Conservation (phyloP, 2,888 invertebrate species). For the Philopedon plagiatum region DNA sequence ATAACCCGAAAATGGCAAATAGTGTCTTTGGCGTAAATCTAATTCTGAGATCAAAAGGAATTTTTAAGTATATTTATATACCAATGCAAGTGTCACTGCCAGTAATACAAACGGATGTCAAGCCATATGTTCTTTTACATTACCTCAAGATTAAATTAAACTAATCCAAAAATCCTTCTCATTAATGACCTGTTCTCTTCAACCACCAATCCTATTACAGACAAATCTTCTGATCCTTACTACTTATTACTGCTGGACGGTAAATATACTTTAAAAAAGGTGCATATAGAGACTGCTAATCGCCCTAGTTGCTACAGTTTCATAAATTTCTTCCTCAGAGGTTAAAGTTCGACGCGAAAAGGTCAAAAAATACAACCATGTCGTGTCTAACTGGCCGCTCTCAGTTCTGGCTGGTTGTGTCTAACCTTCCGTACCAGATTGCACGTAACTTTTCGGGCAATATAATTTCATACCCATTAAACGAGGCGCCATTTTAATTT, state of each 20-base stretch:
- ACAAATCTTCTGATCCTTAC: too few species aligned
- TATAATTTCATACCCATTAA: slow-evolving; percentile 52
- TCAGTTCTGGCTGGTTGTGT: slow-evolving; percentile 17
- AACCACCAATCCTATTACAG: too few species aligned
- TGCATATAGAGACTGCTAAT: too few species aligned
- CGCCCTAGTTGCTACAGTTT: too few species aligned
- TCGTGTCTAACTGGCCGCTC: slow-evolving; percentile 20
- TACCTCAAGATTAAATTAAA: too few species aligned
- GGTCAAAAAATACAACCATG: slow-evolving; percentile 17
- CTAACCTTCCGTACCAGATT: slow-evolving; percentile 44
- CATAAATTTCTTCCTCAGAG: too few species aligned
- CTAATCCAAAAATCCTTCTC: too few species aligned
- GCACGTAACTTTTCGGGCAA: slow-evolving; percentile 49
- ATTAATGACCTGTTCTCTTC: too few species aligned
- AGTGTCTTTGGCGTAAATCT: slow-evolving; percentile 43
- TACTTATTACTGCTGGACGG: too few species aligned
- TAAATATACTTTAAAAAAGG: too few species aligned
- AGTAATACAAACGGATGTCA: background rate
- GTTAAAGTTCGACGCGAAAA: slow-evolving; percentile 10
- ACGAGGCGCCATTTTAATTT: slow-evolving; percentile 51
- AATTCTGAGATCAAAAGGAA: slow-evolving; percentile 45
- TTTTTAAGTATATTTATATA: slow-evolving; percentile 16
- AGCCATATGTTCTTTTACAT: background rate
- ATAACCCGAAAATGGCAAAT: slow-evolving; percentile 38
- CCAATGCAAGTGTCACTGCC: background rate